Evolutionary conservation across 2,888 invertebrate species (phyloP).

Genomic region (Chromoteleia sp.): DNA sequence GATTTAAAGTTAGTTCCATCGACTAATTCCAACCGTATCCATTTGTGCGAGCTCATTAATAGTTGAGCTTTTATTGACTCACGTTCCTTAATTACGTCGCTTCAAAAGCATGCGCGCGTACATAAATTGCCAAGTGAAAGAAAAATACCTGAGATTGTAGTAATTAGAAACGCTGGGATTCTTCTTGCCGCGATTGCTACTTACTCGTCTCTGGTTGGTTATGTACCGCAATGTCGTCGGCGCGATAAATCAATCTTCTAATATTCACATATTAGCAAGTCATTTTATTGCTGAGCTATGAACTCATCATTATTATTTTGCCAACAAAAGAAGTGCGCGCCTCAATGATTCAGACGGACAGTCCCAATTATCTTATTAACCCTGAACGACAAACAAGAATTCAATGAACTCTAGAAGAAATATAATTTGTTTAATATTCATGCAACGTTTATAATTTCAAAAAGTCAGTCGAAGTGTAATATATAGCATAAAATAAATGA

Average conservation of each 20-base stretch:
- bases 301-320: constrained; percentile 39
- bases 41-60: constrained; percentile 40
- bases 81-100: constrained; percentile 50
- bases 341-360: constrained; percentile 15
- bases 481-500: too few relatives aligned
- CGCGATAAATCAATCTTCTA: constrained; percentile 66
- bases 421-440: too few relatives aligned
- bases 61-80: constrained; percentile 52
- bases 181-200: constrained; percentile 50
- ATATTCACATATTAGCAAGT: constrained; percentile 60
- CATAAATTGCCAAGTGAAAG: constrained; percentile 50
- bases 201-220: constrained; percentile 34
- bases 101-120: constrained; percentile 37
- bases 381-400: not conserved
- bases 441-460: too few relatives aligned
- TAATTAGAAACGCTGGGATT: constrained; percentile 63
- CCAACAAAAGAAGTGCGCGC: constrained; percentile 24
- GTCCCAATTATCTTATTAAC: constrained; percentile 26
- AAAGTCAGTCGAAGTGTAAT: too few relatives aligned
- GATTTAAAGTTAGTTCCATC: constrained; percentile 11
- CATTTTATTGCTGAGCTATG: constrained; percentile 50
- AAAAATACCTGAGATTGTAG: constrained; percentile 55
- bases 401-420: too few relatives aligned
- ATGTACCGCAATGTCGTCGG: constrained; percentile 47
- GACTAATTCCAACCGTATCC: not conserved